Evolutionary conservation across 2,888 invertebrate genomes (phyloP).

Genomic region (Limnephilus lunatus): DNA sequence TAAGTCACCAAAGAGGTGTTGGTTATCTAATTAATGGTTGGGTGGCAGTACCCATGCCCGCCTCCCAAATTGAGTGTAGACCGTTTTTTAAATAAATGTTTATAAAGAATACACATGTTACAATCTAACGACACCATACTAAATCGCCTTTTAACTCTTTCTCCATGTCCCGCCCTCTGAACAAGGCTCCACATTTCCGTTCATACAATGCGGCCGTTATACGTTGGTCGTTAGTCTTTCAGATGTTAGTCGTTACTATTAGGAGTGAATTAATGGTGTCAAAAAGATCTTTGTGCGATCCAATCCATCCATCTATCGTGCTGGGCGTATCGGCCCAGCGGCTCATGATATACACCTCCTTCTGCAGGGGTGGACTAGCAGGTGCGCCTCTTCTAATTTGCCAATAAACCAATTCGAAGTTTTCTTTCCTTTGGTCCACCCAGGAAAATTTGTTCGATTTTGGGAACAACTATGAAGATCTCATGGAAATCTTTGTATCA

Average conservation of each 20-base stretch:
- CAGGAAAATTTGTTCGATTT: no score
- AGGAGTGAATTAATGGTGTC: slow-evolving; percentile 33
- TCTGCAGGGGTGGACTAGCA: neutral
- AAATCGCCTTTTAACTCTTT: neutral
- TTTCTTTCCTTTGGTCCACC: no score
- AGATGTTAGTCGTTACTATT: slow-evolving; percentile 6
- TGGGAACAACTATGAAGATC: no score
- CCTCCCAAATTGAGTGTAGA: no score
- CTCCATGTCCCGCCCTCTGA: neutral
- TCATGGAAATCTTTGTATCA: no score
- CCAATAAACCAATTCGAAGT: neutral
- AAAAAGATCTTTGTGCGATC: slow-evolving; percentile 6
- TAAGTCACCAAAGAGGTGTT: no score
- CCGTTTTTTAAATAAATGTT: no score
- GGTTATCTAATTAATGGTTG: no score
- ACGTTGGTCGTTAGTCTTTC: no score
- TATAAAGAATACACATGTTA: neutral
- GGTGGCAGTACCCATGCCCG: no score
- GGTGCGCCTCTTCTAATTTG: neutral
- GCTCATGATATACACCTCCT: slow-evolving; percentile 37
- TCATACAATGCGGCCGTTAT: neutral
- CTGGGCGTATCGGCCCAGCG: neutral
- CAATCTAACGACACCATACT: neutral
- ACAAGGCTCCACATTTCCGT: neutral
- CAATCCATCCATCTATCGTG: slow-evolving; percentile 2